Percentiles rank a stretch among this genome's conserved stretches.
Evolutionary conservation across 2,113 vertebrate genomes (phyloP).

Genomic region (Mobula birostris): DNA sequence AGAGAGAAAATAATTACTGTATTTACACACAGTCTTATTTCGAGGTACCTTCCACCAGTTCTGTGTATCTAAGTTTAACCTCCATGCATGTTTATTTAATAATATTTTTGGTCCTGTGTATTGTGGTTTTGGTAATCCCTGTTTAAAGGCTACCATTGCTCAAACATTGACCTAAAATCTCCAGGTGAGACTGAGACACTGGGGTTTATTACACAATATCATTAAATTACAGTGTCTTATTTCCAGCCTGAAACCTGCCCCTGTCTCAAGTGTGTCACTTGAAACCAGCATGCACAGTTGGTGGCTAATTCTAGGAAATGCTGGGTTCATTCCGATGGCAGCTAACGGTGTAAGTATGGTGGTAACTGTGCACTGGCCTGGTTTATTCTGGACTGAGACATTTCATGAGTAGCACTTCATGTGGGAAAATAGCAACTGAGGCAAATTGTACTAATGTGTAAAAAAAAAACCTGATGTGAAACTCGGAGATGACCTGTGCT

Average conservation of each 20-base stretch:
- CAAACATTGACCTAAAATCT: neutral
- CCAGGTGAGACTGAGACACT: neutral
- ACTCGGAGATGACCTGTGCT: too few relatives aligned
- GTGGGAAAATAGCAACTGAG: neutral
- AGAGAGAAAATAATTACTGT: neutral
- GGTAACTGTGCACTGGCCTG: neutral
- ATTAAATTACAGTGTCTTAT: neutral
- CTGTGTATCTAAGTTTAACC: neutral
- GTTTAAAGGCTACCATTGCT: neutral
- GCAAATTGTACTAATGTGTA: neutral
- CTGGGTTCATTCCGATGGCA: neutral
- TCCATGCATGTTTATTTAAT: too few relatives aligned
- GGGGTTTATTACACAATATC: neutral
- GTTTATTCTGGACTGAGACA: neutral
- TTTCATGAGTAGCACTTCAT: too few relatives aligned
- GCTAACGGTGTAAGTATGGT: constrained; percentile 8
- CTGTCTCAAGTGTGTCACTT: neutral
- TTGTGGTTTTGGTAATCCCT: neutral
- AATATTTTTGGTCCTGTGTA: neutral
- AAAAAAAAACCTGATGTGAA: neutral
- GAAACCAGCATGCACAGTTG: neutral
- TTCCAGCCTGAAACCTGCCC: neutral
- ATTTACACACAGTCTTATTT: neutral
- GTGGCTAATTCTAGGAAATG: neutral
- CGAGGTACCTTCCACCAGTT: neutral